Evolutionary conservation across 2,888 invertebrate genomes (phyloP).

Genomic region (Archaeoteleia sp.): DNA sequence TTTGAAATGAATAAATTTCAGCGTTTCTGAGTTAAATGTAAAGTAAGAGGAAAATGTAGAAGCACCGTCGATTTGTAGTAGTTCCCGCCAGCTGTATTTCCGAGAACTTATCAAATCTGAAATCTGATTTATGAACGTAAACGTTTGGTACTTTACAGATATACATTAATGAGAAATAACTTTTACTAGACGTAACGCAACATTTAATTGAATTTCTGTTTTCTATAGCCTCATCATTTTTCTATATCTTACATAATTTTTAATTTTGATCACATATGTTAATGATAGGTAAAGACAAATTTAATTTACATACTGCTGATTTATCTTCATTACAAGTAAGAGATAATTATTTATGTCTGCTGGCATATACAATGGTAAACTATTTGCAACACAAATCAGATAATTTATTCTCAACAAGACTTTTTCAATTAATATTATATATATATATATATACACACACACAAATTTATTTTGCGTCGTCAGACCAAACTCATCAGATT

Average conservation of each 20-base stretch:
- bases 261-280: too few relatives aligned
- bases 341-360: too few relatives aligned
- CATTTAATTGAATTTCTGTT: slow-evolving; percentile 23
- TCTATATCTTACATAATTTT: too few relatives aligned
- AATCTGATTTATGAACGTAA: slow-evolving; percentile 25
- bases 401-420: too few relatives aligned
- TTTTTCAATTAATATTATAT: too few relatives aligned
- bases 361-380: too few relatives aligned
- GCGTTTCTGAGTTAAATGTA: slow-evolving; percentile 11
- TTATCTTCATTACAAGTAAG: too few relatives aligned
- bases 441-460: too few relatives aligned
- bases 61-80: slow-evolving; percentile 14
- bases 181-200: slow-evolving; percentile 10
- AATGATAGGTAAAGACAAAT: too few relatives aligned
- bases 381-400: too few relatives aligned
- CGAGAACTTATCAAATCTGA: slow-evolving; percentile 22
- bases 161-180: slow-evolving; percentile 23
- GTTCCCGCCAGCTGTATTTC: slow-evolving; percentile 3
- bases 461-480: too few relatives aligned
- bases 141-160: slow-evolving; percentile 24
- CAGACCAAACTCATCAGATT: neutral
- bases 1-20: slow-evolving; percentile 7
- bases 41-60: slow-evolving; percentile 11
- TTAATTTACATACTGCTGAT: too few relatives aligned
- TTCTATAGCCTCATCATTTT: neutral